A percentile compares a stretch with the other conserved stretches of the same genome.
Conservation (phyloP, 2,113 vertebrate genomes). For the Petrocephalus zakoni region DNA sequence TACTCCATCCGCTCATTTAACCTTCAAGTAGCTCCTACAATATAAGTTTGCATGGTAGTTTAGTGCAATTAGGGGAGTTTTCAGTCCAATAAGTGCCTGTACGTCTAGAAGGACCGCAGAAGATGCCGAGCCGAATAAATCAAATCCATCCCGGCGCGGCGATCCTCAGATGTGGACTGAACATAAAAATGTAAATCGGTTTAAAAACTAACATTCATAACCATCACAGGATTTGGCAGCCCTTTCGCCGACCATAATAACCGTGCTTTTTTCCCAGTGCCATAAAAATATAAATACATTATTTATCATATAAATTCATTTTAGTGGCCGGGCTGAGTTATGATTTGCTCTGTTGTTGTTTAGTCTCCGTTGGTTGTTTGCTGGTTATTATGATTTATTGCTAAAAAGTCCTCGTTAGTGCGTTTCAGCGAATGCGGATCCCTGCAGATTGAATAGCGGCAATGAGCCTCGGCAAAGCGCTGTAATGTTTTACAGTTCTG, state of each 20-base stretch:
- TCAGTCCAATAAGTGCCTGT: slow-evolving; percentile 17
- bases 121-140: slow-evolving; percentile 19
- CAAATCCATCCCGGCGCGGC: slow-evolving; percentile 16
- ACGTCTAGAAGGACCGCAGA: slow-evolving; percentile 14
- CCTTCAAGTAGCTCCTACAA: neutral
- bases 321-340: neutral
- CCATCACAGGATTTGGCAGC: slow-evolving; percentile 10
- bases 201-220: slow-evolving; percentile 20
- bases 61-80: slow-evolving; percentile 13
- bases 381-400: slow-evolving; percentile 8
- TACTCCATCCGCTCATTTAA: neutral
- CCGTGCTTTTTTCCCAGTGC: slow-evolving; percentile 5
- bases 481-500: neutral
- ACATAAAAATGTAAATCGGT: slow-evolving; percentile 22
- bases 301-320: slow-evolving; percentile 21
- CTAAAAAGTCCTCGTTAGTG: neutral
- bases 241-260: slow-evolving; percentile 11
- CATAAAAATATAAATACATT: slow-evolving; percentile 21
- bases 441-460: neutral
- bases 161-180: slow-evolving; percentile 9
- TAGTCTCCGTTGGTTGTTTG: neutral
- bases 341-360: slow-evolving; percentile 13
- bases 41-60: neutral
- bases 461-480: neutral
- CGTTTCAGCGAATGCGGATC: neutral